Evolutionary conservation across 2,888 invertebrate species (phyloP), one percentile per base, ranked within the genome.

Genomic region (Heliconius aoede): DNA sequence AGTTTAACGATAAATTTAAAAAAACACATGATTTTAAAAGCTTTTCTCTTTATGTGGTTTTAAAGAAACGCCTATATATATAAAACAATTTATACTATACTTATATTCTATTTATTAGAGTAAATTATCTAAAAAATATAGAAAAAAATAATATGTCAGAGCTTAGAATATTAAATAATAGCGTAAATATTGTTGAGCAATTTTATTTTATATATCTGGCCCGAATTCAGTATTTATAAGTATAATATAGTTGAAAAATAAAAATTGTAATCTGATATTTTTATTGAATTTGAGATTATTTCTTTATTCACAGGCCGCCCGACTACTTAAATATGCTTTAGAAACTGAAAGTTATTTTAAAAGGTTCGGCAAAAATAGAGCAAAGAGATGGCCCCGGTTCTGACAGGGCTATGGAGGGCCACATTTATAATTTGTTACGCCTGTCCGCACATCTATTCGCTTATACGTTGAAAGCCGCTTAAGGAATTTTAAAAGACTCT

Each of bases 361-460:
- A 64, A 26, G 18, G 55, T 62, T 75, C 55, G 30, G 71, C 62
- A 71, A 72, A 75, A 71, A 75, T 55, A 58, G 75, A 71, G 69
- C 61, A 69, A 75, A 71, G 51, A 64, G 40, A 40, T 58, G 64
- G 58, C 75, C 28, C 21, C 58, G 72, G 64, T 7, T 76, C 64
- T 75, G 69, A 71, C 62, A 62, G 55, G 71, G 55, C 36, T 72
- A 40, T 76, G 40, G 61, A 76, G 76, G 76, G 55, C 76, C 64
- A 72, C 64, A 71, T 76, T 71, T 76, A 72, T 72, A 71, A 76
- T 76, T 76, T 76, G 76, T 65, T 30, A 76, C 72, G 76, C 65
- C 64, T 64, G 76, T 76, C 76, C 64, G 62, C 71, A 72, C 71
- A 76, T 64, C 76, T 76, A 72, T 76, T 72, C 76, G 64, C 71